Conservation (phyloP, 1,140 invertebrate genomes). For the Bombus ignitus region DNA sequence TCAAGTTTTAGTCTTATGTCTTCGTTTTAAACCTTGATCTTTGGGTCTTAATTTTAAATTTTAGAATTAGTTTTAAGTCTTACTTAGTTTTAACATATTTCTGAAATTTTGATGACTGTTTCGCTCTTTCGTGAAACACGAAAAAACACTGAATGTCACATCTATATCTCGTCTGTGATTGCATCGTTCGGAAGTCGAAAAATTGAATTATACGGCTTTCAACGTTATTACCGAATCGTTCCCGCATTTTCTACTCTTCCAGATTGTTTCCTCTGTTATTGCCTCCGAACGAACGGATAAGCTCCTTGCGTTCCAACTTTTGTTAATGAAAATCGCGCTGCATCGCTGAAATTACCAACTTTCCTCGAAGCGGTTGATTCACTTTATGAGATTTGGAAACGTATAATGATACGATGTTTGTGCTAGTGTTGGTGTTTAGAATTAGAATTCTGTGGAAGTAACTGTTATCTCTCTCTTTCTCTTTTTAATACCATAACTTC, state of each 20-base stretch:
- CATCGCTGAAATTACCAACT: not conserved
- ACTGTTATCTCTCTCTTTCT: too few species aligned
- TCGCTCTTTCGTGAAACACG: not conserved
- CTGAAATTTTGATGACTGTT: not conserved
- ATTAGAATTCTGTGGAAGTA: too few species aligned
- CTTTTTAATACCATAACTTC: too few species aligned
- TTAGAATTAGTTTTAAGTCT: too few species aligned
- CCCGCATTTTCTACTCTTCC: not conserved
- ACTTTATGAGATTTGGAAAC: not conserved
- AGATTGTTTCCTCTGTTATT: not conserved
- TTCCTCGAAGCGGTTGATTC: not conserved
- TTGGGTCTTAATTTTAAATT: too few species aligned
- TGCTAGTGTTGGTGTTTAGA: too few species aligned
- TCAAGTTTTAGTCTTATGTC: too few species aligned
- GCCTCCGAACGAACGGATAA: not conserved
- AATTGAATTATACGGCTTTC: slow-evolving; percentile 31
- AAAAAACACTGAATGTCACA: too few species aligned
- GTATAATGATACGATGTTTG: too few species aligned
- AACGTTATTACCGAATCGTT: not conserved
- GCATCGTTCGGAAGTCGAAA: not conserved
- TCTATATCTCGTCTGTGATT: too few species aligned
- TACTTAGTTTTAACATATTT: too few species aligned
- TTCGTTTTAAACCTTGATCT: too few species aligned
- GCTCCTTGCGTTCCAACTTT: not conserved
- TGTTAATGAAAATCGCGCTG: not conserved